Evolutionary conservation across 1,140 invertebrate genomes (phyloP), one percentile per base, ranked within the genome.

Genomic region (Brachionus sp.): DNA sequence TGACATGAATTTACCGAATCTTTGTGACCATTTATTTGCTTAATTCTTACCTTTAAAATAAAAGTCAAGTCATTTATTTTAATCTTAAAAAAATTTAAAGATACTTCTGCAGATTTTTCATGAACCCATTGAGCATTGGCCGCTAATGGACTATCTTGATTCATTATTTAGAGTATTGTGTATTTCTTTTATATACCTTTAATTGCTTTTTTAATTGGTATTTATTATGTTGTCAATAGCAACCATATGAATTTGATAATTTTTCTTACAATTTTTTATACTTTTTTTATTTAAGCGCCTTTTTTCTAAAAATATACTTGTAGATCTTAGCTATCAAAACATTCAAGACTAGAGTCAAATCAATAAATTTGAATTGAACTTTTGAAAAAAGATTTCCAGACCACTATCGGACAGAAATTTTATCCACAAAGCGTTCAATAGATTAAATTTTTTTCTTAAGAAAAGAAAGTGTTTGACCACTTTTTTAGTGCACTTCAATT

Each of bases 121-220:
- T 82, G 80, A 19, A 82, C 80, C 80, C 80, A 82, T 68, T 70
- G n/a, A 33, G 80, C 80, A 82, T 82, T 82, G 6, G 42, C 10
- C 16, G 80, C 80, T 19, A 82, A 53, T 9, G 23, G 5, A 50
- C 16, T 44, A 13, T 75, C 42, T 5, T 46, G 23, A 50, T 44
- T 75, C 70, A 75, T 75, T 46, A 25, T 75, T 75, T 75, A 1
- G 50, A 57, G 7, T 50, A 16, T 19, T 23, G 19, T 57, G 50
- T 57, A 57, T 57, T 57, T 25, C 16, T 57, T 7, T 57, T 29
- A 9, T 57, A 19, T 57, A 19, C 19, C 7, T 57, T 7, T 57
- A 29, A 3, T 1, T 9, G 1, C 50, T 57, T 16, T 23, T n/a
- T 57, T 6, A 57, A 19, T 57, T 19, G 7, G 19, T 57, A 5